A percentile compares a stretch with the other conserved stretches of the same genome.
Evolutionary conservation across 2,888 invertebrate species (phyloP).

Genomic region (Monoplex corrugatus): DNA sequence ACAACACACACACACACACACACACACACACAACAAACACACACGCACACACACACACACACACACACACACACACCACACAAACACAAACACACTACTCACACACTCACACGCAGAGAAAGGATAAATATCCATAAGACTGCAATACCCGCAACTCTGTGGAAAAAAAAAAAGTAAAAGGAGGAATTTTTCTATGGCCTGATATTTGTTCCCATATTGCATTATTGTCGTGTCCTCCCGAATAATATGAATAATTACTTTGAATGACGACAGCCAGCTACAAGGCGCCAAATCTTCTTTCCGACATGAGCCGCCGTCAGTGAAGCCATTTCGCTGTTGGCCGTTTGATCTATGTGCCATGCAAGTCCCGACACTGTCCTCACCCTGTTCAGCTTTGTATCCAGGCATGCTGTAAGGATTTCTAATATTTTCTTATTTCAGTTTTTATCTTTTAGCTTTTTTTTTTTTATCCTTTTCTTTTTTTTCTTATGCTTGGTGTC

Average conservation of each 20-base stretch:
- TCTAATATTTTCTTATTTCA: too few relatives aligned
- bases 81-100: too few relatives aligned
- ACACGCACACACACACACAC: too few relatives aligned
- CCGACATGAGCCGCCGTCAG: neutral
- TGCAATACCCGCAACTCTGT: too few relatives aligned
- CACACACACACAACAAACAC: too few relatives aligned
- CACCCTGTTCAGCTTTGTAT: neutral
- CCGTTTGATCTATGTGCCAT: neutral
- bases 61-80: too few relatives aligned
- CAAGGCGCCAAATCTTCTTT: neutral
- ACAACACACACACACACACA: too few relatives aligned
- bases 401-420: too few relatives aligned
- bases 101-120: too few relatives aligned
- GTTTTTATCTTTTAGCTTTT: neutral
- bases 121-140: too few relatives aligned
- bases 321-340: neutral
- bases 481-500: neutral
- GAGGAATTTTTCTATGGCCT: neutral
- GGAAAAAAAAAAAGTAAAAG: too few relatives aligned
- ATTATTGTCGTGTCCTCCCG: neutral
- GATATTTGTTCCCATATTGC: neutral
- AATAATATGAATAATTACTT: neutral
- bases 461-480: neutral
- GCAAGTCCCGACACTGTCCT: neutral
- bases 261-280: neutral